These are phyloP conservation scores for Metacarcinus magister DNA, from an alignment of 2,888 invertebrate species.

Conservation along the genomic window DNA sequence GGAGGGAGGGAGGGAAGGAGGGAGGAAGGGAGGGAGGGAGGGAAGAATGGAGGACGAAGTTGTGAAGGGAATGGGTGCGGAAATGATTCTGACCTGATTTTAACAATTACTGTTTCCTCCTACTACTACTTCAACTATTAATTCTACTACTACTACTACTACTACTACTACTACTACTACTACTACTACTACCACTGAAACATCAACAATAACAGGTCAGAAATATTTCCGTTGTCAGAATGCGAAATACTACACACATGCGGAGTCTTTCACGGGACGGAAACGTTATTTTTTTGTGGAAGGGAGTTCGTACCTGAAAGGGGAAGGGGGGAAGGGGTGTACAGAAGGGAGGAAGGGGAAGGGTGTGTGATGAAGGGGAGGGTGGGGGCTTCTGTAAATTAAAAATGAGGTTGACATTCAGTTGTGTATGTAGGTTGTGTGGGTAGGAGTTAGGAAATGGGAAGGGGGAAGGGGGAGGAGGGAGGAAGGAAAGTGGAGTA, in stretches of 20 bases:
- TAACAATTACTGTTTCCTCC: too few relatives aligned
- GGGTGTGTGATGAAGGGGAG: background rate
- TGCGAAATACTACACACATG: too few relatives aligned
- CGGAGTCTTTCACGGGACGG: background rate
- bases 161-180: background rate
- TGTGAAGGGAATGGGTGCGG: background rate
- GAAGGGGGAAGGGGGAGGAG: background rate
- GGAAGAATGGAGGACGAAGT: background rate
- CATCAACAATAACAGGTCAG: background rate
- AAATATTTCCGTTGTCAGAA: background rate
- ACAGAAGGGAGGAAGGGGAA: background rate
- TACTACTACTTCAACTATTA: too few relatives aligned
- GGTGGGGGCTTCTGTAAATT: background rate
- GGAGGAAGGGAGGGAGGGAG: background rate
- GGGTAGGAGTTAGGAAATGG: background rate
- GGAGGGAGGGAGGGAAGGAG: background rate
- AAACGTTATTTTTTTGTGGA: background rate
- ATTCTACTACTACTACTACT: too few relatives aligned
- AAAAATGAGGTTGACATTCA: slow-evolving; percentile 10
- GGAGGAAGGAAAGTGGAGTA: background rate
- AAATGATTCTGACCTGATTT: too few relatives aligned
- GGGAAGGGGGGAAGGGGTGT: background rate
- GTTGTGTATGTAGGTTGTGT: background rate
- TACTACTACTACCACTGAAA: background rate
- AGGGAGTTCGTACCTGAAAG: background rate